Percentiles rank a stretch among this genome's conserved stretches.
These are phyloP conservation scores for Sminthurides aquaticus DNA, from an alignment of 2,888 invertebrate genomes.

Conservation along the genomic window DNA sequence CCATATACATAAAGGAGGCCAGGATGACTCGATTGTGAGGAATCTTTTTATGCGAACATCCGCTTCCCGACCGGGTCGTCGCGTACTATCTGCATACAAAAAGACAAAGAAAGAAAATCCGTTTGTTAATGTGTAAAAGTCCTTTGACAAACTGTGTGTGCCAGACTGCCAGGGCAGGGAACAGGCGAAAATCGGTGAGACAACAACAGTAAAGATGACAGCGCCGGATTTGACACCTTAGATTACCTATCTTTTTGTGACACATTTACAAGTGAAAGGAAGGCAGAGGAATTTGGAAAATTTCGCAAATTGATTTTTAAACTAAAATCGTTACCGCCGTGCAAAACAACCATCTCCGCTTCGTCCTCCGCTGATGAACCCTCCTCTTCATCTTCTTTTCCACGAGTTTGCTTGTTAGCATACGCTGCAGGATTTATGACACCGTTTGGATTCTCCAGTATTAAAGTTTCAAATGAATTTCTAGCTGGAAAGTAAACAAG, in stretches of 20 bases:
- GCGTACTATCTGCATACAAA: not conserved
- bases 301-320: too few relatives aligned
- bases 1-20: slow-evolving; percentile 38
- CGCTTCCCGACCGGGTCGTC: not conserved
- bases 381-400: slow-evolving; percentile 2
- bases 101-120: not conserved
- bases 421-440: slow-evolving; percentile 33
- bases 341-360: not conserved
- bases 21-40: slow-evolving; percentile 28
- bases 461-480: slow-evolving; percentile 11
- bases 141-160: too few relatives aligned
- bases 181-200: too few relatives aligned
- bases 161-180: too few relatives aligned
- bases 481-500: too few relatives aligned
- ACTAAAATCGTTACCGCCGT: not conserved
- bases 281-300: too few relatives aligned
- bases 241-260: too few relatives aligned
- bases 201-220: too few relatives aligned
- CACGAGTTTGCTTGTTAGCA: slow-evolving; percentile 19
- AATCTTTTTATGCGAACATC: slow-evolving; percentile 36
- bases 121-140: too few relatives aligned
- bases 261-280: too few relatives aligned
- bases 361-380: not conserved
- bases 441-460: slow-evolving; percentile 29
- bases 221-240: too few relatives aligned